These are phyloP conservation scores for Thamnophis sirtalis DNA, from an alignment of 2,113 vertebrate genomes.

Conservation along the genomic window DNA sequence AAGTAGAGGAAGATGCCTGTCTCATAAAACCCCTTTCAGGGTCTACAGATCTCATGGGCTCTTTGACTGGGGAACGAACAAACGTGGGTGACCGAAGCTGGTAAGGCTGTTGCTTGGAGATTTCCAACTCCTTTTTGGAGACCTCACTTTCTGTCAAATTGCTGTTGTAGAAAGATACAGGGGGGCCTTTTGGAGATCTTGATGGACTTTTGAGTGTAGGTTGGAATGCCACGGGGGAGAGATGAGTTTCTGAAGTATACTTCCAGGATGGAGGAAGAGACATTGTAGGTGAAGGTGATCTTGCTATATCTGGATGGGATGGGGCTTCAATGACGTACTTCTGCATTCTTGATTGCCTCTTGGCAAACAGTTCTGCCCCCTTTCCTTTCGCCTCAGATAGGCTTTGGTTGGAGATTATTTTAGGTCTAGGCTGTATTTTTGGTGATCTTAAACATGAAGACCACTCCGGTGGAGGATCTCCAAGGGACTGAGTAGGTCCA, in stretches of 20 bases:
- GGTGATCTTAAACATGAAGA: conserved; percentile 89
- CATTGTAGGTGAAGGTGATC: conserved; percentile 89
- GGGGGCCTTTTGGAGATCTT: conserved; percentile 64
- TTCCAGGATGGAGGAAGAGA: conserved; percentile 96
- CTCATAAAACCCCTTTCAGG: conserved; percentile 56
- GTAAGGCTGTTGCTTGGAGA: conserved; percentile 85
- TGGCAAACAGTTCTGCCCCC: conserved; percentile 90
- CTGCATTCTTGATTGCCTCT: conserved; percentile 93
- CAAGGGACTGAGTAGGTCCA: neutral
- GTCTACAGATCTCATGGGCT: conserved; percentile 66
- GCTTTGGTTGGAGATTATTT: conserved; percentile 80
- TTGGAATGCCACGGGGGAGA: conserved; percentile 62
- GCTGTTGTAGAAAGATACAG: conserved; percentile 61
- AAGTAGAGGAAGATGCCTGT: conserved; percentile 73
- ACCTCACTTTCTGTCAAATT: conserved; percentile 77
- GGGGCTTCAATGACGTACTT: conserved; percentile 83
- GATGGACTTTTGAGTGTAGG: conserved; percentile 68
- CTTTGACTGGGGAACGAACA: conserved; percentile 83
- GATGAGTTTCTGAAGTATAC: conserved; percentile 78
- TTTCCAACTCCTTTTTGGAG: conserved; percentile 81
- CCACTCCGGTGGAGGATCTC: conserved; percentile 77
- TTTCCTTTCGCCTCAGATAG: conserved; percentile 87
- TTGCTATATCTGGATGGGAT: conserved; percentile 58
- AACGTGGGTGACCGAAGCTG: conserved; percentile 89
- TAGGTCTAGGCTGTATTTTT: conserved; percentile 74